Conservation (phyloP, 2,113 vertebrate species). For the Podiceps cristatus region DNA sequence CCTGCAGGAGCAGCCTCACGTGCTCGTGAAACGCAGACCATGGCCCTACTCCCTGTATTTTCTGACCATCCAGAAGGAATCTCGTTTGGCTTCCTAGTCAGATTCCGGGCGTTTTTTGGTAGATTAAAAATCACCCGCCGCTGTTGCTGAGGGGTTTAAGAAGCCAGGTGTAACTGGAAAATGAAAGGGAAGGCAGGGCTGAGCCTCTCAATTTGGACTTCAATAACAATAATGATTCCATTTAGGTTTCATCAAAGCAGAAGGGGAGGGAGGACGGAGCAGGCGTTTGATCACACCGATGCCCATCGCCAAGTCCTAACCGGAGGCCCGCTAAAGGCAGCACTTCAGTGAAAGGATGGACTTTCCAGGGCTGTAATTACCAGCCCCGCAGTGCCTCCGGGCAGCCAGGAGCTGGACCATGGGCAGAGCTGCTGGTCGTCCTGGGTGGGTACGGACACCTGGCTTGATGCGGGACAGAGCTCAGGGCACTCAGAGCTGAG, state of each 20-base stretch:
- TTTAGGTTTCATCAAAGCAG: background rate
- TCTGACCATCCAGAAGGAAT: background rate
- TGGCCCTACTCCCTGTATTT: background rate
- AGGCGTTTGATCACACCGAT: background rate
- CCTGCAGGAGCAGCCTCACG: rapidly evolving
- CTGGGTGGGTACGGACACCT: background rate
- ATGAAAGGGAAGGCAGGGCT: background rate
- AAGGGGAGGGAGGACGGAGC: background rate
- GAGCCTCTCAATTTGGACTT: background rate
- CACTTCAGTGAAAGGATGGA: background rate
- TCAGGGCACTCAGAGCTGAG: background rate
- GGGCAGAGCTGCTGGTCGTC: background rate
- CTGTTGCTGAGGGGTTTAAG: background rate
- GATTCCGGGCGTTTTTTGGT: background rate
- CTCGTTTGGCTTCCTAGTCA: background rate
- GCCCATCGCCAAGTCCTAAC: background rate
- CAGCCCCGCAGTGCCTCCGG: background rate
- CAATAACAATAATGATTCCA: background rate
- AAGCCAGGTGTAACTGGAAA: background rate
- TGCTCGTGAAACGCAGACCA: background rate
- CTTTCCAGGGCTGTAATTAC: background rate
- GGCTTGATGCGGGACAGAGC: background rate
- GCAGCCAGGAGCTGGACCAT: background rate
- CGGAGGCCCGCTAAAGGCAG: background rate
- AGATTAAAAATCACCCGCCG: background rate